phyloP scores from a whole-genome alignment of 2,113 vertebrate genomes.

The Cyprinus carpio region DNA sequence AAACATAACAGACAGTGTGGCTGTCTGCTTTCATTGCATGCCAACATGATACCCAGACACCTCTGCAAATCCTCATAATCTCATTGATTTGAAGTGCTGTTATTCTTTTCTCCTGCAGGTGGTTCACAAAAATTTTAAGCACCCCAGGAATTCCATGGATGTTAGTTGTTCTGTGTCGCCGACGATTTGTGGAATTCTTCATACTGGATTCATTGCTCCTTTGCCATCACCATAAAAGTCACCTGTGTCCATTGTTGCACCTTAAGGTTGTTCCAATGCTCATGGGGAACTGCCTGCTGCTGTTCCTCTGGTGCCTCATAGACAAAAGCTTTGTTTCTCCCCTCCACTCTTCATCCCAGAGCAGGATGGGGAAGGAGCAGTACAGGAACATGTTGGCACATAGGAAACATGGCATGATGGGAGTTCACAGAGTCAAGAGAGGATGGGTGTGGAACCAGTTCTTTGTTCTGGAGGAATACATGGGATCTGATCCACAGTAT shows the following conservation, averaged over 20 bases:
- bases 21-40: not conserved
- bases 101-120: conserved; percentile 40
- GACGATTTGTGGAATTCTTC: conserved; percentile 10
- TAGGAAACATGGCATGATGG: conserved; percentile 56
- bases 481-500: conserved; percentile 93
- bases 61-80: conserved; percentile 31
- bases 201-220: conserved; percentile 16
- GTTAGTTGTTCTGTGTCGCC: conserved; percentile 38
- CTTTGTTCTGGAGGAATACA: conserved; percentile 96
- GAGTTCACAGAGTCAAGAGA: conserved; percentile 82
- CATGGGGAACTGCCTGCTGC: conserved; percentile 87
- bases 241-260: conserved; percentile 43
- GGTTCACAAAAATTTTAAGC: conserved; percentile 29
- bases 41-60: conserved; percentile 14
- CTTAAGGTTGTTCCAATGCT: conserved; percentile 83
- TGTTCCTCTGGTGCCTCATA: conserved; percentile 89
- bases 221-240: not conserved
- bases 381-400: conserved; percentile 48
- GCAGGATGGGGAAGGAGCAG: conserved; percentile 58
- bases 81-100: not conserved
- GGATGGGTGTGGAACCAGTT: conserved; percentile 99
- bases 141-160: conserved; percentile 31
- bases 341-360: conserved; percentile 73
- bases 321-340: conserved; percentile 85
- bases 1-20: conserved; percentile 1